A percentile compares a stretch with the other conserved stretches of the same genome.
Evolutionary conservation across 2,797 vertebrate genomes (phyloP).

Genomic region (Aphelocoma californica): DNA sequence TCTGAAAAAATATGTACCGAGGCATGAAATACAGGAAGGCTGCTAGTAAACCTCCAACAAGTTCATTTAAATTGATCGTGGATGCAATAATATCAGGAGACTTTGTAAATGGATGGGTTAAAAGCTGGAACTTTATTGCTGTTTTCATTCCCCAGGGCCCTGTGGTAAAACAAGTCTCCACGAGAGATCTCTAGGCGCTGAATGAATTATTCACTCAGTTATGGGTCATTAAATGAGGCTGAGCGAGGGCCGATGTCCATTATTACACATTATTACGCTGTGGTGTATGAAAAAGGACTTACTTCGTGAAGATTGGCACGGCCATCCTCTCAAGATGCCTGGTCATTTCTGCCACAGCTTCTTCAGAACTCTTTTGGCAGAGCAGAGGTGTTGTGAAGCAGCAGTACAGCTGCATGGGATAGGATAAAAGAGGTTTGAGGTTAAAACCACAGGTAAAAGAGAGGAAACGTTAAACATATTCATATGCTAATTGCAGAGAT

Average conservation of each 20-base stretch:
- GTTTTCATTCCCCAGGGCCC: constrained; percentile 38
- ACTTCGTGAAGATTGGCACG: background rate
- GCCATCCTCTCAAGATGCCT: background rate
- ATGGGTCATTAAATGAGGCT: constrained; percentile 55
- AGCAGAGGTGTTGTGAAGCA: background rate
- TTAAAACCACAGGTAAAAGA: background rate
- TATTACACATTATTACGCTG: constrained; percentile 34
- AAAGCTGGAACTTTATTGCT: constrained; percentile 56
- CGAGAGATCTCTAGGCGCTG: constrained; percentile 15
- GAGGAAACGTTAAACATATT: background rate
- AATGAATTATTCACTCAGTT: constrained; percentile 69
- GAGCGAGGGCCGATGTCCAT: background rate
- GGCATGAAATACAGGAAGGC: constrained; percentile 10
- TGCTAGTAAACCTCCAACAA: constrained; percentile 33
- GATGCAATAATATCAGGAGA: constrained; percentile 20
- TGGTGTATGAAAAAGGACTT: background rate
- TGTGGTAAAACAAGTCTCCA: constrained; percentile 60
- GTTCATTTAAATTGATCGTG: constrained; percentile 62
- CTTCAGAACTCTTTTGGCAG: background rate
- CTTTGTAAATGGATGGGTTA: constrained; percentile 63
- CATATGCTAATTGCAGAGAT: background rate
- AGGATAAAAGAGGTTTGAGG: background rate
- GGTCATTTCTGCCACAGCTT: background rate
- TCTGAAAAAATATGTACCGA: background rate
- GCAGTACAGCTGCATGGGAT: background rate